Percentiles rank a stretch among this genome's conserved stretches.
Conservation (phyloP, 2,888 invertebrate species). For the Nemurella pictetii region DNA sequence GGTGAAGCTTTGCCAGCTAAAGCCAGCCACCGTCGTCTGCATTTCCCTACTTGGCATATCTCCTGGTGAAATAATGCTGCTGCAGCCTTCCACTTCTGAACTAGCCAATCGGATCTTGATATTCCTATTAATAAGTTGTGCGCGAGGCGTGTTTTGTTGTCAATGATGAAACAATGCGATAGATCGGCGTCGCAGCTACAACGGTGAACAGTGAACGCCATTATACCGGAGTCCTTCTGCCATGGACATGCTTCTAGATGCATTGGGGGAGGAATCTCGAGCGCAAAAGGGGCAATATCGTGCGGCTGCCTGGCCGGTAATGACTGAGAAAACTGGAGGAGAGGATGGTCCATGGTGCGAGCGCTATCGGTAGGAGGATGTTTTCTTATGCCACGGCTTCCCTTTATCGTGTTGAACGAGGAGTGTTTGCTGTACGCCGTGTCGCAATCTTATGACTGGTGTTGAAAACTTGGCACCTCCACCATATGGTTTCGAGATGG, state of each 20-base stretch:
- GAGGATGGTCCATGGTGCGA: too few relatives aligned
- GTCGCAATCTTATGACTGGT: too few relatives aligned
- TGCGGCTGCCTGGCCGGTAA: not conserved
- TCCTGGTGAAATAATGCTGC: not conserved
- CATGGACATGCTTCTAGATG: not conserved
- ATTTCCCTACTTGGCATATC: not conserved
- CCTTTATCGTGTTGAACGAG: too few relatives aligned
- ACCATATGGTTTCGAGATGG: too few relatives aligned
- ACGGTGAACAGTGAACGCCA: not conserved
- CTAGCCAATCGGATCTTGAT: conserved; percentile 1
- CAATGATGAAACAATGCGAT: conserved; percentile 23
- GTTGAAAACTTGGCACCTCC: too few relatives aligned
- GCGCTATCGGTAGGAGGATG: too few relatives aligned
- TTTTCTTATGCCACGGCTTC: too few relatives aligned
- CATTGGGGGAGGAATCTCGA: not conserved
- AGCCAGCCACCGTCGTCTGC: not conserved
- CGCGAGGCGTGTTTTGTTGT: conserved; percentile 8
- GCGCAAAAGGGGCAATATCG: not conserved
- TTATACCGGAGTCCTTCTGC: too few relatives aligned
- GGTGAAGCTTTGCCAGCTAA: not conserved
- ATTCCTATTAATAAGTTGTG: conserved; percentile 17
- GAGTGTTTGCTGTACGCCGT: too few relatives aligned
- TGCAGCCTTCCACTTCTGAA: not conserved
- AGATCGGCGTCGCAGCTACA: not conserved
- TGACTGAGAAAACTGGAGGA: not conserved